A percentile compares a stretch with the other conserved stretches of the same genome.
phyloP scores from a whole-genome alignment of 2,888 invertebrate species.

The Leucoptera coffeella region DNA sequence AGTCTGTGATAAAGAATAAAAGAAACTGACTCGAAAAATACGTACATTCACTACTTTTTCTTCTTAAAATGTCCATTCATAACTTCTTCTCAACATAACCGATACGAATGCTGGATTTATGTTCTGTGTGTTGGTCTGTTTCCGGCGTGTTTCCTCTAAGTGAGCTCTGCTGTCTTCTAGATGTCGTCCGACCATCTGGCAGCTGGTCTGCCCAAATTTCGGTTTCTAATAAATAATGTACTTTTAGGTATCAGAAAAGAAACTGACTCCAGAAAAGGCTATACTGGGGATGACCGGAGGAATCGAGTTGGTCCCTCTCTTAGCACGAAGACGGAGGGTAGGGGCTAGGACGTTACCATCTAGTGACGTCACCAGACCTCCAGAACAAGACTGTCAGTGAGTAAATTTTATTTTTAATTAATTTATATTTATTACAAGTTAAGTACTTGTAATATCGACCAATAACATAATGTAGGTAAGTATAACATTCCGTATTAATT shows the following conservation, averaged over 20 bases:
- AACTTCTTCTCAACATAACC: too few relatives aligned
- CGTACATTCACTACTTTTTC: too few relatives aligned
- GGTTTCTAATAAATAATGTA: slow-evolving; percentile 5
- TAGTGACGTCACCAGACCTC: slow-evolving; percentile 38
- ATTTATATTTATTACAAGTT: background rate
- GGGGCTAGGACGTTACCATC: slow-evolving; percentile 41
- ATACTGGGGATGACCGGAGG: slow-evolving; percentile 55
- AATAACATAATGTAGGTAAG: background rate
- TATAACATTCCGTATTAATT: too few relatives aligned
- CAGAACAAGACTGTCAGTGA: slow-evolving; percentile 34
- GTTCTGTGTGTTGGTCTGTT: too few relatives aligned
- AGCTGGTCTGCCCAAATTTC: too few relatives aligned
- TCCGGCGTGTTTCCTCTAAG: too few relatives aligned
- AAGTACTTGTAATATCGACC: background rate
- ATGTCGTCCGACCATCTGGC: too few relatives aligned
- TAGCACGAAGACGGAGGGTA: slow-evolving; percentile 58
- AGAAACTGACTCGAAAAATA: too few relatives aligned
- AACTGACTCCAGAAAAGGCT: slow-evolving; percentile 28
- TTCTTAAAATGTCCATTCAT: too few relatives aligned
- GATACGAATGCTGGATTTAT: too few relatives aligned
- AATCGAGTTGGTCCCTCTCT: slow-evolving; percentile 68
- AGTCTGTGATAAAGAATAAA: too few relatives aligned
- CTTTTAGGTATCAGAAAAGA: slow-evolving; percentile 13
- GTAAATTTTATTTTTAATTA: slow-evolving; percentile 10
- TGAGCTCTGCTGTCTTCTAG: too few relatives aligned